A percentile compares a stretch with the other conserved stretches of the same genome.
These are phyloP conservation scores for Heterohyrax brucei DNA, from an alignment of 2,797 vertebrate genomes.

Conservation along the genomic window DNA sequence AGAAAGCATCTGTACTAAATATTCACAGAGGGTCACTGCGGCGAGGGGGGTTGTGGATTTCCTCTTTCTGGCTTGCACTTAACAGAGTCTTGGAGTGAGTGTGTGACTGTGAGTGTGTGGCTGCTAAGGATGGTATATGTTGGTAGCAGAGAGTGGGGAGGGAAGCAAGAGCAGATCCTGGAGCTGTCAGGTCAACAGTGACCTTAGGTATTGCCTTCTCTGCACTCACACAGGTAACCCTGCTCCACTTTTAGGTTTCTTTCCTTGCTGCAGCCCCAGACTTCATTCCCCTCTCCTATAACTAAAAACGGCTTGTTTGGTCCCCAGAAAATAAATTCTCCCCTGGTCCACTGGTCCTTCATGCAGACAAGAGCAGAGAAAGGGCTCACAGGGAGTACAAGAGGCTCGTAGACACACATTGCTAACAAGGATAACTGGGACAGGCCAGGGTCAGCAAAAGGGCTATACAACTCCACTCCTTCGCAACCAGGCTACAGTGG, in stretches of 20 bases:
- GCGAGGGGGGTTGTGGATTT: constrained; percentile 28
- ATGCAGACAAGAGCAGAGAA: constrained; percentile 38
- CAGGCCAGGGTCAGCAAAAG: not conserved
- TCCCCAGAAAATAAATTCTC: not conserved
- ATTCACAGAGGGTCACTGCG: not conserved
- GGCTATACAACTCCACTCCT: not conserved
- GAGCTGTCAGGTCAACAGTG: not conserved
- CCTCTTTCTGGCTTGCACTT: not conserved
- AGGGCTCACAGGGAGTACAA: not conserved
- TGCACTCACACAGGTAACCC: not conserved
- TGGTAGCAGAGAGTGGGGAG: not conserved
- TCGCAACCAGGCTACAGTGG: not conserved
- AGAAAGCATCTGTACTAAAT: constrained; percentile 50
- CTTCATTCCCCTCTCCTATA: not conserved
- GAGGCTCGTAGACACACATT: not conserved
- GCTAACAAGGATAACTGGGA: not conserved
- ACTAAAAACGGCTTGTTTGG: not conserved
- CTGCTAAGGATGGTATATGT: not conserved
- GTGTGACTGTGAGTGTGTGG: not conserved
- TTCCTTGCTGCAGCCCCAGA: not conserved
- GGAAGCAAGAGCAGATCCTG: not conserved
- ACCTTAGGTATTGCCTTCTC: not conserved
- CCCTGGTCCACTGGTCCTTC: constrained; percentile 28
- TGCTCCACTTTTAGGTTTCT: constrained; percentile 22
- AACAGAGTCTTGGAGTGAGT: not conserved